Evolutionary conservation across 1,140 invertebrate genomes (phyloP).

Genomic region (Drosophila mauritiana): DNA sequence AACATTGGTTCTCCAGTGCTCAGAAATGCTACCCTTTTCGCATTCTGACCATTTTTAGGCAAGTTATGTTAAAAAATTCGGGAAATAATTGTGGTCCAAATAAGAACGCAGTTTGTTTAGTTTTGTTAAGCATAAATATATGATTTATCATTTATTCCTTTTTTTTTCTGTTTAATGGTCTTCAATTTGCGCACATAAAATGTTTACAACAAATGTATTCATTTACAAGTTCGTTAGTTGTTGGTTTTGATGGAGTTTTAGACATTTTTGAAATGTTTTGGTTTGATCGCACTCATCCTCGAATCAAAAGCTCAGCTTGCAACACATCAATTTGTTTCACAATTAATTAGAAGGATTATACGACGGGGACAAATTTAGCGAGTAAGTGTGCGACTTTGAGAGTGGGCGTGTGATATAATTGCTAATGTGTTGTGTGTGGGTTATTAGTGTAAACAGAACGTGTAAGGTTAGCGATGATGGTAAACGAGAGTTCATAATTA

Average conservation of each 20-base stretch:
- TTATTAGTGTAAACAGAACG: conserved; percentile 63
- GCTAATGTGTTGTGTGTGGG: conserved; percentile 35
- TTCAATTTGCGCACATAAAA: conserved; percentile 46
- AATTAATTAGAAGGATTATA: conserved; percentile 32
- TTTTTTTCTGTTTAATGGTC: conserved; percentile 32
- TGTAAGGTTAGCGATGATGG: conserved; percentile 70
- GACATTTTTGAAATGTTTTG: conserved; percentile 73
- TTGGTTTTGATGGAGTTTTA: conserved; percentile 38
- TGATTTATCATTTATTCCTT: conserved; percentile 29
- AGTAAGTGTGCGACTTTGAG: conserved; percentile 33
- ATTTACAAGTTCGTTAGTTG: conserved; percentile 57
- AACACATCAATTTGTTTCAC: conserved; percentile 24
- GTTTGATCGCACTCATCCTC: conserved; percentile 46
- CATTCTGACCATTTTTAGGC: too few relatives aligned
- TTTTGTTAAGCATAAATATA: conserved; percentile 80
- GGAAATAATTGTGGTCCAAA: neutral
- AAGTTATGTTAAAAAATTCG: too few relatives aligned
- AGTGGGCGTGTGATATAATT: conserved; percentile 27
- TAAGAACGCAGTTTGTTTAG: conserved; percentile 25
- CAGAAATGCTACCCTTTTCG: too few relatives aligned
- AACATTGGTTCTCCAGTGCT: too few relatives aligned
- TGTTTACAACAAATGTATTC: conserved; percentile 74
- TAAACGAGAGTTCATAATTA: conserved; percentile 65
- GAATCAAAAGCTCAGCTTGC: conserved; percentile 33
- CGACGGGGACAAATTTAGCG: conserved; percentile 37